Evolutionary conservation across 2,797 vertebrate genomes (phyloP), one percentile per base, ranked within the genome.

Genomic region (Peromyscus melanophrys): DNA sequence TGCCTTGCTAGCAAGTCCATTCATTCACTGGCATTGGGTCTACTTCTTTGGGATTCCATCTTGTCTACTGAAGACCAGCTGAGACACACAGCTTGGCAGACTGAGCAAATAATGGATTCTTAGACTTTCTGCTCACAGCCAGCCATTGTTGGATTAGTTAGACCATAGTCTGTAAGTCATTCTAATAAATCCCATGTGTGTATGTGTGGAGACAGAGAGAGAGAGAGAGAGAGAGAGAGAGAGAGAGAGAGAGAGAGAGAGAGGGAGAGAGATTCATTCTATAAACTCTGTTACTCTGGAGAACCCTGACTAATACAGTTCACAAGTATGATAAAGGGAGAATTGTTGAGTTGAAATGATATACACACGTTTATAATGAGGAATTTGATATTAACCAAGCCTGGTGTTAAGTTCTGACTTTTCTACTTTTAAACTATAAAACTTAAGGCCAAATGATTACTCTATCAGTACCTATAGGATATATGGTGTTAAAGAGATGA

Each of bases 361-460:
- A 40, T n/a, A 12, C 4, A 81, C 14, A 78, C 7, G 40, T 43
- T 83, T 73, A 83, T 14, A 73, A 2, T 77, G 21, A 67, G 11
- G 27, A 83, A 5, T 65, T 37, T 92, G 49, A 7, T 80, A 31
- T 95, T 19, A 90, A 8, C 37, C 29, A 96, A 37, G 84, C 16
- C n/a, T 49, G 89, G 3, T 29, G 76, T 67, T 87, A 85, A 92
- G 49, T 21, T 27, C 52, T 91, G 76, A 73, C 11, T 94, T 94
- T 59, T 31, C 43, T 31, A 57, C 80, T 95, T 93, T 88, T 88
- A 90, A 95, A 46, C 19, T 85, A 49, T 69, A 31, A 21, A 49
- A 89, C 88, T 92, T 92, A 6, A 82, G 65, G 40, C 31, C 84
- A 96, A 75, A 19, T 75, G n/a, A 92, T 94, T 87, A 77, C 55